Evolutionary conservation across 1,140 invertebrate species (phyloP), one percentile per base, ranked within the genome.

Genomic region (Zaprionus ghesquierei): DNA sequence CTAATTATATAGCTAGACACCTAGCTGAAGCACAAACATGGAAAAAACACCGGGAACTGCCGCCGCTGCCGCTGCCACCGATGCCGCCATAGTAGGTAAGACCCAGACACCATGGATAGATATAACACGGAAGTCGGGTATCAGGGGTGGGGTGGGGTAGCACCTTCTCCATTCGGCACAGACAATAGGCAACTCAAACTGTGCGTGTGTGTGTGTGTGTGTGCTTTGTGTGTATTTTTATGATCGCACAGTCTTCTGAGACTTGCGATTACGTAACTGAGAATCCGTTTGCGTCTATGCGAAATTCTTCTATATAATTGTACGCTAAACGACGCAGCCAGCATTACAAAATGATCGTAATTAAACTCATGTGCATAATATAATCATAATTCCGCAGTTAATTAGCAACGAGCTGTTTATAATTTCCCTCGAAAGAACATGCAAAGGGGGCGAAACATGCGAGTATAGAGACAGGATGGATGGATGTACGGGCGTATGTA

Each of bases 1-100:
- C 84, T 89, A 89, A 89, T 89, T 89, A 89, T 89, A 89, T 75
- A 77, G 79, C 64, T 81, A 82, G 63, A 75, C 69, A 35, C 27
- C 63, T 89, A 77, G 77, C 65, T 81, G 79, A 68, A 89, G 80
- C 85, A 78, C 59, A 87, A 72, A 63, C 80, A 89, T 89, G 84
- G 84, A 89, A 72, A 79, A 53, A 70, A 73, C 73, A 78, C 69
- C 73, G 71, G 75, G 69, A 76, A 70, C 41, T 41, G 63, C 22
- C 46, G 35, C 35, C 27, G 51, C 59, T 15, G 61, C 33, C 61
- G 65, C 59, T 15, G 61, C 33, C 61, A 60, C 27, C 46, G 35
- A 49, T 33, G 51, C 59, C 27, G 65, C 41, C 72, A 60, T 50
- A 74, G 71, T 81, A 73, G 82, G 82, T 87, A 76, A 73, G 79